Conservation (phyloP, 2,797 vertebrate genomes). For the Siniperca obscura region DNA sequence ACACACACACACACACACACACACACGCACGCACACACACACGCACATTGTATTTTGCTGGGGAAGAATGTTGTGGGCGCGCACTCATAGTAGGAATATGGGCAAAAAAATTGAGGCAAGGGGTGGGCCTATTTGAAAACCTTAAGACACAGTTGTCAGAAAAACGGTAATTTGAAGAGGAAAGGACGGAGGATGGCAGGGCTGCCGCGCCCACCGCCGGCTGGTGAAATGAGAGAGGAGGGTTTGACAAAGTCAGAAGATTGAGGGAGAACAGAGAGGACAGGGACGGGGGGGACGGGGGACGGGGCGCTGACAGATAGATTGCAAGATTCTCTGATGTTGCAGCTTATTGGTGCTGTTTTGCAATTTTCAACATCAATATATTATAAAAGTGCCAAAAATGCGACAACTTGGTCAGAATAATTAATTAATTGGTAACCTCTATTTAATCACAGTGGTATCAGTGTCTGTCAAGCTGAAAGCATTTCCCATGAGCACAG, state of each 20-base stretch:
- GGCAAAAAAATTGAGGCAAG: constrained; percentile 34
- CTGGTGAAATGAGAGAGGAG: constrained; percentile 29
- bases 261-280: constrained; percentile 34
- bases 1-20: neutral
- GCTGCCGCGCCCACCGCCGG: constrained; percentile 28
- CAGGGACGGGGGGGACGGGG: neutral
- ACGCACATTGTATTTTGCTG: constrained; percentile 12
- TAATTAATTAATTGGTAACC: neutral
- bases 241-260: constrained; percentile 44
- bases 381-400: constrained; percentile 1
- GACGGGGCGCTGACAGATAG: neutral
- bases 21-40: neutral
- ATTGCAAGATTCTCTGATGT: constrained; percentile 8
- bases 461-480: neutral
- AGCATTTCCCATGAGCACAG: neutral
- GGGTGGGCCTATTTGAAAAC: constrained; percentile 48
- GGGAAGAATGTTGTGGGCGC: neutral
- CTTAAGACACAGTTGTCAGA: constrained; percentile 56
- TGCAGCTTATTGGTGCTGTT: neutral
- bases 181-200: constrained; percentile 26
- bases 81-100: neutral
- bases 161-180: constrained; percentile 53
- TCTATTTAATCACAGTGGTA: neutral
- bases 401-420: neutral
- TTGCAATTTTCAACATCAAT: neutral